These are phyloP conservation scores for Oligia strigilis DNA, from an alignment of 2,888 invertebrate genomes.

Conservation along the genomic window DNA sequence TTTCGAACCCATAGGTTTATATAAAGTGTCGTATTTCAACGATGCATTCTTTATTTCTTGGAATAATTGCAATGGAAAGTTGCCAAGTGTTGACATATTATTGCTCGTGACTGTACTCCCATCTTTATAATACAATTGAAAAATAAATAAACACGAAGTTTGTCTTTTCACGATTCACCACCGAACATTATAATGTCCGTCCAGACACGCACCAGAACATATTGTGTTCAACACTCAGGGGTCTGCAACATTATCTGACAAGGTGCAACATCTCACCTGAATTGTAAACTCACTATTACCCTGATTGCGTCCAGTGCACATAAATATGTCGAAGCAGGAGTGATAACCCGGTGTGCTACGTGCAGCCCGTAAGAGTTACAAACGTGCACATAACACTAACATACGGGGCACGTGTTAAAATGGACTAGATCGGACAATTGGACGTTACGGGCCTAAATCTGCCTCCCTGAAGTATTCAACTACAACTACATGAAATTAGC, in stretches of 20 bases:
- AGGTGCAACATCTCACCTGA: background rate
- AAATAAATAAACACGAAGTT: background rate
- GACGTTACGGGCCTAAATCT: conserved; percentile 8
- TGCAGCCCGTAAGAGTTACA: conserved; percentile 17
- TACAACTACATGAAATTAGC: conserved; percentile 27
- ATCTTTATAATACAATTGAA: background rate
- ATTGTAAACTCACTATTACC: background rate
- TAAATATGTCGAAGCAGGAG: conserved; percentile 29
- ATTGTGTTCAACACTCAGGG: background rate
- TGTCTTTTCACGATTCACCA: background rate
- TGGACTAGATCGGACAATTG: background rate
- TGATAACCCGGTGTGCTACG: background rate
- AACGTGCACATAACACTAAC: conserved; percentile 42
- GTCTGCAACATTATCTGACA: background rate
- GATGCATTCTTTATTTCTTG: too few relatives aligned
- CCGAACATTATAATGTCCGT: background rate
- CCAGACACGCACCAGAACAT: too few relatives aligned
- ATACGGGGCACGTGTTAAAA: conserved; percentile 17
- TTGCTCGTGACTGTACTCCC: too few relatives aligned
- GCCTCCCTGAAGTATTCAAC: conserved; percentile 27
- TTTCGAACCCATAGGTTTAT: too few relatives aligned
- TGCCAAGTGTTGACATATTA: too few relatives aligned
- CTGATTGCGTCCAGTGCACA: conserved; percentile 19
- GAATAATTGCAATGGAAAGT: too few relatives aligned
- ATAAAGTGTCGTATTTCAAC: too few relatives aligned